Conservation (phyloP, 2,797 vertebrate genomes). For the Cottoperca gobio region DNA sequence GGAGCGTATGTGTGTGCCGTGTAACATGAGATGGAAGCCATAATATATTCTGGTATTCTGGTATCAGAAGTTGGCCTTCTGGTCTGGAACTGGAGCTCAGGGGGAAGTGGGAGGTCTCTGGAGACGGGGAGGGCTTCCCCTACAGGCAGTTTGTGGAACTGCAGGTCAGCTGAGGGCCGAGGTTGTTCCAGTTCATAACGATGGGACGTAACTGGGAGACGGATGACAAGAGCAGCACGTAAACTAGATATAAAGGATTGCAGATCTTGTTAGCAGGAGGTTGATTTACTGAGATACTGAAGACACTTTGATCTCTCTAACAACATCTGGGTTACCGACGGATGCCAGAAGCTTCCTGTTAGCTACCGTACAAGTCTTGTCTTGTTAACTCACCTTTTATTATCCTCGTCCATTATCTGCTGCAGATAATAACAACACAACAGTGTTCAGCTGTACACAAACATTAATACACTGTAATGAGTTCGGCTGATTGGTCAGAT, state of each 20-base stretch:
- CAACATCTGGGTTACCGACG: no score
- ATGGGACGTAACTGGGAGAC: slow-evolving; percentile 38
- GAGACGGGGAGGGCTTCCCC: slow-evolving; percentile 56
- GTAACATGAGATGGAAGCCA: slow-evolving; percentile 70
- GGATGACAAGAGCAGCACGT: slow-evolving; percentile 12
- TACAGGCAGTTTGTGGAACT: slow-evolving; percentile 57
- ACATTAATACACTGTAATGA: no score
- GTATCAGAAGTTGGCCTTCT: slow-evolving; percentile 50
- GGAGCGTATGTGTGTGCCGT: slow-evolving; percentile 42
- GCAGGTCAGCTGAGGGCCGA: slow-evolving; percentile 57
- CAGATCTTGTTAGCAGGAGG: slow-evolving; percentile 22
- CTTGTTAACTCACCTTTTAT: slow-evolving; percentile 4
- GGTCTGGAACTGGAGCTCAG: slow-evolving; percentile 45
- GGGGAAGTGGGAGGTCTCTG: slow-evolving; percentile 10
- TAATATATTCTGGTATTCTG: slow-evolving; percentile 72
- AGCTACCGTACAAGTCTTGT: neutral
- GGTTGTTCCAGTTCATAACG: slow-evolving; percentile 54
- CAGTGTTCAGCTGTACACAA: neutral
- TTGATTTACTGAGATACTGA: slow-evolving; percentile 3
- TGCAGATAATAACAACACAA: neutral
- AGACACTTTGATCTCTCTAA: slow-evolving; percentile 24
- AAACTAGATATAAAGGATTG: slow-evolving; percentile 27
- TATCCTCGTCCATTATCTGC: neutral
- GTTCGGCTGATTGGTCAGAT: no score
- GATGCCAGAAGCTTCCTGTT: neutral